Base-by-base conservation (phyloP, 1,140 invertebrate genomes). In the Magallana ariakensis region DNA sequence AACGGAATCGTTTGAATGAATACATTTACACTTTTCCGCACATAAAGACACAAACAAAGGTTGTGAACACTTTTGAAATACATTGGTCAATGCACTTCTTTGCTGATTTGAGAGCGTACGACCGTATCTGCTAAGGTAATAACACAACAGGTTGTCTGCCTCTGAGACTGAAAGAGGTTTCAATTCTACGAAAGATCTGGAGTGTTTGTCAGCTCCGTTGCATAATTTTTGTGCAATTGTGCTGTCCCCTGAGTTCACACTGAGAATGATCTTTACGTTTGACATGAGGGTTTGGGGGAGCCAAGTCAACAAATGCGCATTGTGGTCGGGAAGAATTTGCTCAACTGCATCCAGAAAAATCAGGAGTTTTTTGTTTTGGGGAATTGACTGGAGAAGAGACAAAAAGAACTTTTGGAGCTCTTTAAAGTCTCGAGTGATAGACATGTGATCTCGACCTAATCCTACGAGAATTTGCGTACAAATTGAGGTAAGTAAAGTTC, bases 401-500 rank as follows among this genome's bases (percentile, higher is more conserved):
- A 87, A 70, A 82, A 94, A 93, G 75, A 87, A 93, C 53, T 88
- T 88, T 16, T 90, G 87, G 15, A 94, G 83, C 16, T 93, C 92
- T 60, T 91, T 92, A 46, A 88, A 88, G 75, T 92, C 92, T 11
- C 86, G 87, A 1, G 94, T 92, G 22, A 94, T 81, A 58, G 87
- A 86, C 11, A 83, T 75, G 19, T 58, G 33, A 11, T 89, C 84
- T 66, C 87, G 84, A 8, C 88, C 90, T 10, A 92, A 81, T 10
- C 91, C 87, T 16, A 84, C 33, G 8, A 89, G 81, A 0, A 94
- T 81, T 83, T 94, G 94, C 0, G 98, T 97, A 95, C 98, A 99
- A 88, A 99, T 97, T 56, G 98, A 98, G 89, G 98, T 98, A 9
- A 99, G 89, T 97, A 98, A 86, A 97, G 98, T 93, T 98, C 98